These are phyloP conservation scores for Fopius arisanus DNA, from an alignment of 1,140 invertebrate genomes.

Conservation along the genomic window DNA sequence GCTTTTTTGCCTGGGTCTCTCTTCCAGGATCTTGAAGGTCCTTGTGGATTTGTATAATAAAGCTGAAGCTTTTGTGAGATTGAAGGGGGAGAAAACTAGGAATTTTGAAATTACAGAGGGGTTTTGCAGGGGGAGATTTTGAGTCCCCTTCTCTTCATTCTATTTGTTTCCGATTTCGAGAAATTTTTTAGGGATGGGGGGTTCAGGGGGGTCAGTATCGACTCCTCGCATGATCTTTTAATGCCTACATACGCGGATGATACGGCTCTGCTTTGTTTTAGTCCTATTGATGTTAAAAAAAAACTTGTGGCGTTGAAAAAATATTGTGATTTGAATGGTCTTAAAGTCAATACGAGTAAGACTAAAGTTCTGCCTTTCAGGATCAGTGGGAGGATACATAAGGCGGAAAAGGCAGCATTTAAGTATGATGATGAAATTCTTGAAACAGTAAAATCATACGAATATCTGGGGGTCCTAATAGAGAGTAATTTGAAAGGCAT, in stretches of 20 bases:
- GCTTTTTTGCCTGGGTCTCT: no score
- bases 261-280: background rate
- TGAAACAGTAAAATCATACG: background rate
- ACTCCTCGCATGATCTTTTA: background rate
- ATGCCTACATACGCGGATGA: constrained; percentile 17
- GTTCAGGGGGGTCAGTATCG: constrained; percentile 3
- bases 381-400: background rate
- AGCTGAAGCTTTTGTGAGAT: no score
- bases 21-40: no score
- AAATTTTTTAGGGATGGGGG: background rate
- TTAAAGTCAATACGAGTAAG: background rate
- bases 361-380: constrained; percentile 7
- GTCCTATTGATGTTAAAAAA: background rate
- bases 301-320: background rate
- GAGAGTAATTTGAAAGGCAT: background rate
- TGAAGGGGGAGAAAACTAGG: no score
- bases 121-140: background rate
- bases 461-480: background rate
- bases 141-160: constrained; percentile 1
- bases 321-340: background rate
- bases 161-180: constrained; percentile 9
- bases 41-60: no score
- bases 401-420: background rate
- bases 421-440: background rate
- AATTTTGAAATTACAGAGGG: no score